Conservation (phyloP, 2,113 vertebrate genomes). For the Erpornis zantholeuca region DNA sequence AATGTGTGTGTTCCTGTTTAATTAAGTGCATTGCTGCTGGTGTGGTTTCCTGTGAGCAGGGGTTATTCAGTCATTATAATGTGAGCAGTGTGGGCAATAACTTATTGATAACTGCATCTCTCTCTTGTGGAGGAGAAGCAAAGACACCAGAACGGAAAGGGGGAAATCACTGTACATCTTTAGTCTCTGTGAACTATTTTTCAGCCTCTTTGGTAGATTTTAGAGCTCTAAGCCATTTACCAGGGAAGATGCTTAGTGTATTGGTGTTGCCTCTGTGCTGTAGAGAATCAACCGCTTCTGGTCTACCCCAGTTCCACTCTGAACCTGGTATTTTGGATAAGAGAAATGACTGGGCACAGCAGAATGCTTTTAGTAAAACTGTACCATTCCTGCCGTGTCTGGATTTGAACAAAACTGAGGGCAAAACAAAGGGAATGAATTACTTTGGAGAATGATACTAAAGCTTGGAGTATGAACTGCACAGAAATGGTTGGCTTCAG, state of each 20-base stretch:
- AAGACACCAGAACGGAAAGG: not conserved
- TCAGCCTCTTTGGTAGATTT: not conserved
- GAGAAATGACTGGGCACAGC: not conserved
- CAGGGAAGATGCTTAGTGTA: not conserved
- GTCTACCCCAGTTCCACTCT: not conserved
- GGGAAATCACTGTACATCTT: not conserved
- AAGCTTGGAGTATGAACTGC: not conserved
- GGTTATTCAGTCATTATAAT: not conserved
- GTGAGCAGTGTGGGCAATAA: not conserved
- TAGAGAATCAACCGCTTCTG: not conserved
- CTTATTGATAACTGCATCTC: not conserved
- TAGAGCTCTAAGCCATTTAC: not conserved
- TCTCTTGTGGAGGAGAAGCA: not conserved
- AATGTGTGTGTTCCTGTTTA: not conserved
- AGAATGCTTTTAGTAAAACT: not conserved
- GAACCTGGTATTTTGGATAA: conserved; percentile 5
- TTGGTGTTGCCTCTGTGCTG: not conserved
- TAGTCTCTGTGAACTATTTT: not conserved
- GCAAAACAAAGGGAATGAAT: conserved; percentile 34
- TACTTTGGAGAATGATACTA: conserved; percentile 12
- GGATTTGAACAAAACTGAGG: not conserved
- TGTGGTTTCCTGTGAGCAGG: not conserved
- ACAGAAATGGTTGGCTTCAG: conserved; percentile 24
- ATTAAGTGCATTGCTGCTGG: not conserved
- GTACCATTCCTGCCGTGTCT: not conserved